Evolutionary conservation across 2,113 vertebrate species (phyloP), one percentile per base, ranked within the genome.

Genomic region (Malaclemys terrapin): DNA sequence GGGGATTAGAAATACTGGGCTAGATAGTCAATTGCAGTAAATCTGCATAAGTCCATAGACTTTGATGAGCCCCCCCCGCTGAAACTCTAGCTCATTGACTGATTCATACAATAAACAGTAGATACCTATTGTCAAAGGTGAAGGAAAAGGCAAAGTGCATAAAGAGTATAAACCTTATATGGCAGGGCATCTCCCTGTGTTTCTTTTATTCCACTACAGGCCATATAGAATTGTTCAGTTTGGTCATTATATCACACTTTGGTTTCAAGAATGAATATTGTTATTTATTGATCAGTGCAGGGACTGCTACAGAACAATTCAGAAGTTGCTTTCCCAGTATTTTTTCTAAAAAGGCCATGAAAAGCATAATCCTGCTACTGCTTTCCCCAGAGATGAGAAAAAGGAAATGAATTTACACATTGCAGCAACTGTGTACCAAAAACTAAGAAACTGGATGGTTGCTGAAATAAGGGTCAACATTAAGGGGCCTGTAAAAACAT

Each of bases 301-400:
- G n/a, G 85, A 69, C 69, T 94, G 14, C 27, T 82, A 85, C 47
- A 93, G 88, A 94, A 90, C 85, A 87, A 89, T 94, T 82, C n/a
- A 54, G 31, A 94, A 69, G 0, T 84, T 90, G 19, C 8, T 93
- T 91, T 81, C 31, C 27, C 8, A 17, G 13, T 65, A 16, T 80
- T 81, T 93, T 93, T 12, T n/a, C 19, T 93, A 87, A 80, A 75
- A 88, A 87, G 3, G 54, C 20, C 35, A 80, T 62, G 35, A 84
- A 82, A 93, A 82, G 52, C 85, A 22, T 4, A 54, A 6, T 80
- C 8, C 91, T 91, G 1, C 3, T 47, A 22, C 13, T 88, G 42
- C 76, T 69, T 47, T 62, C 35, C 85, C 13, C 31, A 85, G 76
- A 91, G 47, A 10, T 62, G 3, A 86, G 16, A 3, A 62, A 87